phyloP scores from a whole-genome alignment of 2,888 invertebrate species.

The Archips crataeganus region DNA sequence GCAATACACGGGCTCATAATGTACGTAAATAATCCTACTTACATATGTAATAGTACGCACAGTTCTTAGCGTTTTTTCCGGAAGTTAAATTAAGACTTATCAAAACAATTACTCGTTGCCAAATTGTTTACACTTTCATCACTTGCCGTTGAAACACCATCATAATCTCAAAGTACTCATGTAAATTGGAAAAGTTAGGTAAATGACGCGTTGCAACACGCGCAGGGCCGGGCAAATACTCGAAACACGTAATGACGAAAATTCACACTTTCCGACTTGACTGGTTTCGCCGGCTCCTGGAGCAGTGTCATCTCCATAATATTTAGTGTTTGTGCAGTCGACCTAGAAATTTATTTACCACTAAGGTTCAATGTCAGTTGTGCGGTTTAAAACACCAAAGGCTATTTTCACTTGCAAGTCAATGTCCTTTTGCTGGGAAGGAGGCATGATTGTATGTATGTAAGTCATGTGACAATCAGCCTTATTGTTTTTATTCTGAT shows the following conservation, averaged over 20 bases:
- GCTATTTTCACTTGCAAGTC: too few species aligned
- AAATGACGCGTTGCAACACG: constrained; percentile 17
- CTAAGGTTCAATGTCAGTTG: too few species aligned
- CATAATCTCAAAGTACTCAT: neutral
- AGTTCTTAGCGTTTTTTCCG: neutral
- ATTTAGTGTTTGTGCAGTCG: neutral
- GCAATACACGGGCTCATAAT: too few species aligned
- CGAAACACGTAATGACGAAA: constrained; percentile 23
- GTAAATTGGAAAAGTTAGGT: constrained; percentile 9
- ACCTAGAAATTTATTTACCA: too few species aligned
- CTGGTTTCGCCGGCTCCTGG: neutral
- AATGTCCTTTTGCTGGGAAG: too few species aligned
- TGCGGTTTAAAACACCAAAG: too few species aligned
- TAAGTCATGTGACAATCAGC: too few species aligned
- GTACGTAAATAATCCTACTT: neutral
- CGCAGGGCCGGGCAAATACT: constrained; percentile 21
- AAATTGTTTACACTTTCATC: constrained; percentile 4
- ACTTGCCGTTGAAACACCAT: neutral
- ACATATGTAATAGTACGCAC: neutral
- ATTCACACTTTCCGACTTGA: constrained; percentile 20
- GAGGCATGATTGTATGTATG: too few species aligned
- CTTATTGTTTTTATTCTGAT: too few species aligned
- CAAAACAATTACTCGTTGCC: neutral
- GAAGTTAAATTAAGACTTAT: neutral
- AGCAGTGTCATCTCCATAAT: too few species aligned